Evolutionary conservation across 2,113 vertebrate genomes (phyloP), one percentile per base, ranked within the genome.

Genomic region (Atherinomorus stipes): DNA sequence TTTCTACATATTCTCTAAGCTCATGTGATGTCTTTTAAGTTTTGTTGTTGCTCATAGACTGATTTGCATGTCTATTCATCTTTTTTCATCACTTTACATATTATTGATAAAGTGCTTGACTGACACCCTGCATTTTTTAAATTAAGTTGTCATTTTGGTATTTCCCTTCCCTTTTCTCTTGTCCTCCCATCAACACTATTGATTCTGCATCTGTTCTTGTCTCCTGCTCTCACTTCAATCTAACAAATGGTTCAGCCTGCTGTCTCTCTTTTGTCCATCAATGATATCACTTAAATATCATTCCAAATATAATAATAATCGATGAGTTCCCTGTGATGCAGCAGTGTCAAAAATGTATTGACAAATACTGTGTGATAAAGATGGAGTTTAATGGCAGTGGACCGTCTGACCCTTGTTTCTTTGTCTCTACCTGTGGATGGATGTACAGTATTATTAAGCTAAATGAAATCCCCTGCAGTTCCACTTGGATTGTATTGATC

Each of bases 131-230:
- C 23, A 22, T 78, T 87, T n/a, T 86, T 80, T 62, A 77, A 86
- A 90, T 76, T 78, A 63, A 62, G 70, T 88, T 92, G 84, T 83
- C 73, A 88, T 89, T 88, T 88, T 59, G 83, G 44, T 49, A 16
- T 67, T 59, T 76, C 72, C 81, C 79, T 80, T 70, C 78, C 82
- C 79, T 25, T 77, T 66, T 83, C 84, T 81, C 83, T 83, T 84
- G 83, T 90, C 89, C 53, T 74, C 85, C 81, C 79, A 64, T 86
- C 82, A 78, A 84, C 73, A 51, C 47, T 86, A 94, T 93, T 89
- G 93, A 93, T 94, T 93, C 66, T 78, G 87, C 78, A 91, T 94
- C 83, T 88, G 81, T 92, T 87, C 80, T 58, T 86, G 88, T 91
- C 88, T 78, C 50, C 83, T 52, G 53, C 70, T 72, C 77, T 63